Conservation (phyloP, 2,113 vertebrate species). For the Ornithorhynchus anatinus region DNA sequence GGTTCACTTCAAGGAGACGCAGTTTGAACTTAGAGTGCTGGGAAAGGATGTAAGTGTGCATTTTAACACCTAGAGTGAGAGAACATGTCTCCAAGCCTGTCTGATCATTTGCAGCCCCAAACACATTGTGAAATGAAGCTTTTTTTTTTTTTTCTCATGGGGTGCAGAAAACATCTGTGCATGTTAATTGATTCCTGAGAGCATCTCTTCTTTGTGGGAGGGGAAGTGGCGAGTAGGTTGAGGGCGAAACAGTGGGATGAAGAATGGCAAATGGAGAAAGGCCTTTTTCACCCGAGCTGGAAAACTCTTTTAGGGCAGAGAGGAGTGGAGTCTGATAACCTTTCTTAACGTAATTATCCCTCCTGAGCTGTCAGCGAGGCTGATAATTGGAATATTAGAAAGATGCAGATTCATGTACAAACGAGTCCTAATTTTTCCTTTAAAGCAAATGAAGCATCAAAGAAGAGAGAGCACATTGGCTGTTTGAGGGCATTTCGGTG, state of each 20-base stretch:
- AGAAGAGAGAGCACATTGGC: background rate
- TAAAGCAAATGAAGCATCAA: background rate
- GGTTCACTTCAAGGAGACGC: slow-evolving; percentile 89
- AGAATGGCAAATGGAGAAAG: background rate
- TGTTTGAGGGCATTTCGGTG: background rate
- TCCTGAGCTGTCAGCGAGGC: background rate
- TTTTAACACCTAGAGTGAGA: background rate
- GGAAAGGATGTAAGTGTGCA: slow-evolving; percentile 89
- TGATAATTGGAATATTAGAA: background rate
- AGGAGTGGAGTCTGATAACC: background rate
- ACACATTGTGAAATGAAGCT: background rate
- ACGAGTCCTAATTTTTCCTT: background rate
- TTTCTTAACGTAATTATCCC: background rate
- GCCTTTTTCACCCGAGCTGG: background rate
- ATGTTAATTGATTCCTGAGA: background rate
- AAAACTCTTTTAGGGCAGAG: background rate
- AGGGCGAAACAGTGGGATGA: background rate
- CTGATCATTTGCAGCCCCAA: background rate
- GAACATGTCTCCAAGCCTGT: background rate
- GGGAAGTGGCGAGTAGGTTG: background rate
- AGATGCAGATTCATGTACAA: slow-evolving; percentile 5
- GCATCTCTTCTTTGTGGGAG: background rate
- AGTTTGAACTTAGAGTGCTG: slow-evolving; percentile 87
- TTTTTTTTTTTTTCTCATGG: background rate
- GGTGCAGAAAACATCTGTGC: background rate